phyloP scores from a whole-genome alignment of 2,888 invertebrate genomes.

The Pedicia rivosa region DNA sequence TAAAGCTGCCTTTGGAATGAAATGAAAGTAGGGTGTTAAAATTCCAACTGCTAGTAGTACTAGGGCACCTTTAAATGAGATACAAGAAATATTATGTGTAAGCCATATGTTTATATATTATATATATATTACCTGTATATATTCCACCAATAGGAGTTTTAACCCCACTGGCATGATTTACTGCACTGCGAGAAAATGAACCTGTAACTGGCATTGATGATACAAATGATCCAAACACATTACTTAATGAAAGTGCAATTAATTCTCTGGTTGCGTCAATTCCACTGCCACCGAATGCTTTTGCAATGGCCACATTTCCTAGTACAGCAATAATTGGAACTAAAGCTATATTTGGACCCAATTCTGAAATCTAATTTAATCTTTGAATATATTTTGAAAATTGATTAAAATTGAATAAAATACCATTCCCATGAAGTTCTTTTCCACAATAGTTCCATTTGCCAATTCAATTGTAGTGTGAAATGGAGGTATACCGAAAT shows the following conservation, averaged over 20 bases:
- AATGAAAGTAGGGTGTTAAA: slow-evolving; percentile 78
- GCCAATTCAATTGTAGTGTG: slow-evolving; percentile 32
- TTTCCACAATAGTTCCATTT: slow-evolving; percentile 20
- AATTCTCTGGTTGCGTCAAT: slow-evolving; percentile 85
- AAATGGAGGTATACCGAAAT: slow-evolving; percentile 52
- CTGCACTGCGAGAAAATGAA: slow-evolving; percentile 78
- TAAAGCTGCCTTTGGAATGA: slow-evolving; percentile 74
- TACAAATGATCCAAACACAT: slow-evolving; percentile 74
- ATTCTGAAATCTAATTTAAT: slow-evolving; percentile 40
- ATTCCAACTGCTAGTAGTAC: slow-evolving; percentile 72
- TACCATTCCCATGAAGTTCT: slow-evolving; percentile 24
- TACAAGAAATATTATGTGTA: slow-evolving; percentile 3
- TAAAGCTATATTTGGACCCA: slow-evolving; percentile 72
- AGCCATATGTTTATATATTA: not conserved
- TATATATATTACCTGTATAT: slow-evolving; percentile 36
- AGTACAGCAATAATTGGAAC: slow-evolving; percentile 82
- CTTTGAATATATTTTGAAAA: not conserved
- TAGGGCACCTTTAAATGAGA: slow-evolving; percentile 41
- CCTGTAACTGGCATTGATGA: slow-evolving; percentile 85
- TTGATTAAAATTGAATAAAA: not conserved
- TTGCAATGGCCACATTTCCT: slow-evolving; percentile 90
- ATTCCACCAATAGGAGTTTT: slow-evolving; percentile 76
- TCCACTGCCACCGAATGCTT: slow-evolving; percentile 73
- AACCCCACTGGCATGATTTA: slow-evolving; percentile 90
- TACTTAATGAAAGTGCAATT: slow-evolving; percentile 68